Base-by-base conservation (phyloP, 53 echinoderm and acorn worm genomes). In the Mesocentrotus franciscanus region DNA sequence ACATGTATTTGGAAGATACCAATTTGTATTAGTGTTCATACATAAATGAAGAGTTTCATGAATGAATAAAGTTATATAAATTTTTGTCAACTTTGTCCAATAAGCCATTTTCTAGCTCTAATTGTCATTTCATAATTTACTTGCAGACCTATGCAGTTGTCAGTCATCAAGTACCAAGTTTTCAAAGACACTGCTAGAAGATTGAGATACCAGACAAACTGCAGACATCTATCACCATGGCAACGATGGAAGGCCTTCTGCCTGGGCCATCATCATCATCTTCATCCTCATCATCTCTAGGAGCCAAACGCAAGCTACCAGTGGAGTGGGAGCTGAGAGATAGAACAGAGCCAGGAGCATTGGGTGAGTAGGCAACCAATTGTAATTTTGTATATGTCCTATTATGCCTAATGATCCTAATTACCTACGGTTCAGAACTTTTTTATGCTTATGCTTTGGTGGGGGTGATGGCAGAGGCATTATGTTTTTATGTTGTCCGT, bases 301-400 rank as follows among this genome's bases (percentile, higher is more conserved):
- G 95, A 64, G 66, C 87, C 36, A 94, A 94, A 49, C 95, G 95
- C 55, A 94, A 94, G 87, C 95, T 94, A 26, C 95, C 95, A 16
- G 87, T 94, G 29, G 95, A 94, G 58, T 94, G 95, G 95, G 95
- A 94, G 71, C 87, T 94, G 87, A 33, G 95, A 85, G 95, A 94
- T 33, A 20, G 95, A 26, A 94, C 95, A 56, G 95, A 94, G 61
- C 95, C 95, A 27, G 95, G 95, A 85, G 95, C 95, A 29, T 62
- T 94, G 49, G 95, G 95, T 94, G 12, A 94, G 95, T 94, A 12
- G 56, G 17, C 16, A 81, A 22, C 8, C 14, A 30, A 62, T 18
- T 89, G 27, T 20, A 8, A 42, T 56, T 15, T 6, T 71, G 3
- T 49, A 49, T 49, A 49, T 49, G 49, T 49, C 49, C 49, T 49